These are phyloP conservation scores for Tachycineta bicolor DNA, from an alignment of 2,113 vertebrate genomes.

Conservation along the genomic window DNA sequence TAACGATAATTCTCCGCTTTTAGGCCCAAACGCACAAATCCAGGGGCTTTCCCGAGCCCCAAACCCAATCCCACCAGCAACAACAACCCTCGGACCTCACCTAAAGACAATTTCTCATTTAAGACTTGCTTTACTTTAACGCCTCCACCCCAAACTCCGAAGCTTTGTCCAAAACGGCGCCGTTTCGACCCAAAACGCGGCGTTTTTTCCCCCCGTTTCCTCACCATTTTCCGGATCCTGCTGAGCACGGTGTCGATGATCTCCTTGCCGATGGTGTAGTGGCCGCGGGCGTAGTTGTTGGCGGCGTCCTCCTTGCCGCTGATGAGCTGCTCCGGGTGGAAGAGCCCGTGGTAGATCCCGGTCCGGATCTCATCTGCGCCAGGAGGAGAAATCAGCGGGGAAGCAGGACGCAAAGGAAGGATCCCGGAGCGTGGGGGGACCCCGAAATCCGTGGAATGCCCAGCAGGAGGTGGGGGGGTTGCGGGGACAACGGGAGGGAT, in stretches of 20 bases:
- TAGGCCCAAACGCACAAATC: not conserved
- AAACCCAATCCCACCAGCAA: not conserved
- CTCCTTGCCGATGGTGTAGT: conserved; percentile 76
- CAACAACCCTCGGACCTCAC: not conserved
- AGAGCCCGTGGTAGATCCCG: conserved; percentile 80
- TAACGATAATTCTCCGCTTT: accelerated
- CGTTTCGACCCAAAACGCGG: accelerated
- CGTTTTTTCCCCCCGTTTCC: not conserved
- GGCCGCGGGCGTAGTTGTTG: conserved; percentile 74
- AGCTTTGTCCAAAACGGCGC: accelerated
- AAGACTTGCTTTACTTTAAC: not conserved
- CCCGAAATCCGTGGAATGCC: not conserved
- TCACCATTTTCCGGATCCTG: conserved; percentile 71
- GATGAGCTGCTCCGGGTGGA: conserved; percentile 79
- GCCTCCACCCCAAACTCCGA: not conserved
- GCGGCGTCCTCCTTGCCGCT: conserved; percentile 75
- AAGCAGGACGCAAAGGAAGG: not conserved
- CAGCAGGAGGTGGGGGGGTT: too few relatives aligned
- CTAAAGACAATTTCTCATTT: accelerated
- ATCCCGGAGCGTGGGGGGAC: too few relatives aligned
- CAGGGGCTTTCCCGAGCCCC: not conserved
- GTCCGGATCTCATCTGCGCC: conserved; percentile 81
- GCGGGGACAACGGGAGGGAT: not conserved
- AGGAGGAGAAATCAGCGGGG: not conserved
- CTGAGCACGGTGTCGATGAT: conserved; percentile 71